Base-by-base conservation (phyloP, 2,888 invertebrate species). In the Argyresthia goedartella region DNA sequence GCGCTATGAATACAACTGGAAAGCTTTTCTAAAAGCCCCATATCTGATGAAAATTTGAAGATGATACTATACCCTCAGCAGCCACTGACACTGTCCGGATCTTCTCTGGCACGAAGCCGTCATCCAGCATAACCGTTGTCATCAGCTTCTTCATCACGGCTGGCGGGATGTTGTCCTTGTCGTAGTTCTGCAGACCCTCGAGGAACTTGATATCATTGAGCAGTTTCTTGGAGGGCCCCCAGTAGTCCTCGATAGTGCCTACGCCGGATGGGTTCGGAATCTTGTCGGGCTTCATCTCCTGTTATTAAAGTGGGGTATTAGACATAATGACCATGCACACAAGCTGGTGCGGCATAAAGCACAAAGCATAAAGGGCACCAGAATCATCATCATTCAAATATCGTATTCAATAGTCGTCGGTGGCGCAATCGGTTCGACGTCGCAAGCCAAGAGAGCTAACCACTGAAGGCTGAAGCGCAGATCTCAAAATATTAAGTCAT, bases 121-220 rank as follows among this genome's bases (percentile, higher is more conserved):
- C 93, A 67, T 97, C 95, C 36, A 88, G 89, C 65, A 95, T 80
- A 53, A 97, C 94, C 60, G 92, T 93, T 39, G 93, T 91, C 59
- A 93, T 90, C 51, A 98, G 89, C 65, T 92, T 94, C 69, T 95
- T 93, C 85, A 98, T 97, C 1, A 95, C 90, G 0, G 89, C 73
- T 0, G 93, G 91, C 0, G 94, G 91, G 59, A 99, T 97, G 68
- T 96, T 96, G 65, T 99, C 98, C 73, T 96, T 98, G 68, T 98
- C 97, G 63, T 93, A 99, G 62, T 92, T 90, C 42, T 96, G 89
- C 52, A 99, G 86, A 14, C 91, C 90, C 58, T 98, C 48, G 14
- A 99, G 78, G 71, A 99, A 98, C 69, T 95, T 96, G 60, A 96
- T 92, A 70, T 98, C 98, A 55, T 95, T 94, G 1, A 98, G 86